Evolutionary conservation across 23 tunicate genomes (phyloP), one percentile per base, ranked within the genome.

Genomic region (Oikopleura vanhoeffeni): DNA sequence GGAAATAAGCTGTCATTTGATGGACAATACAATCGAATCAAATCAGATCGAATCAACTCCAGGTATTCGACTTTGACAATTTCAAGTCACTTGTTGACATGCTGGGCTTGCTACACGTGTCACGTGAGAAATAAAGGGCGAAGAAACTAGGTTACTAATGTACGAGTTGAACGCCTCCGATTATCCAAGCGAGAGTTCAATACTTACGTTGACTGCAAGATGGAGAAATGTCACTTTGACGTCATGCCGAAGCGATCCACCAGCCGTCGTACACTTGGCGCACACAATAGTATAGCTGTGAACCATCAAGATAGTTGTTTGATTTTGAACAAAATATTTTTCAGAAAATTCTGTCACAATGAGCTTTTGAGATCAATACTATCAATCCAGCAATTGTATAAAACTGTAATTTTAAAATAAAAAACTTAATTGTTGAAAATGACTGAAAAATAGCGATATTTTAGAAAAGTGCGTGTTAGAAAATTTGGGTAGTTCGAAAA

Each of bases 231-330:
- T 76, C 91, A 67, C 41, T 95, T 27, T 90, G 90, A 84, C 90
- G 99, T 60, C 90, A 83, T 1, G 99, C 91, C 28, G 67, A 67
- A 41, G 92, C 91, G 0, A 91, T 90, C 83, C 99, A 96, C 1
- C 40, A 35, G 79, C 79, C 79, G 79, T 13, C 2, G 32, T 71
- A 71, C 38, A 13, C 79, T 32, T 71, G 79, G 79, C n/a, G 32
- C 79, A 13, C 79, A 71, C 32, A 71, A 71, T 32, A 30, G 60
- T 8, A 18, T 49, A 18, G 60, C 8, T 49, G 18, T 49, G 60
- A 49, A 8, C 18, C 60, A 8, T 8, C 8, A 18, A 8, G 60
- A 49, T 49, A 49, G n/a, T n/a, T n/a, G n/a, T n/a, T n/a, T n/a
- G n/a, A n/a, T n/a, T n/a, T n/a, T n/a, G n/a, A n/a, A n/a, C n/a